Percentiles rank a stretch among this genome's conserved stretches.
Conservation (phyloP, 2,113 vertebrate genomes). For the Taxidea taxus region DNA sequence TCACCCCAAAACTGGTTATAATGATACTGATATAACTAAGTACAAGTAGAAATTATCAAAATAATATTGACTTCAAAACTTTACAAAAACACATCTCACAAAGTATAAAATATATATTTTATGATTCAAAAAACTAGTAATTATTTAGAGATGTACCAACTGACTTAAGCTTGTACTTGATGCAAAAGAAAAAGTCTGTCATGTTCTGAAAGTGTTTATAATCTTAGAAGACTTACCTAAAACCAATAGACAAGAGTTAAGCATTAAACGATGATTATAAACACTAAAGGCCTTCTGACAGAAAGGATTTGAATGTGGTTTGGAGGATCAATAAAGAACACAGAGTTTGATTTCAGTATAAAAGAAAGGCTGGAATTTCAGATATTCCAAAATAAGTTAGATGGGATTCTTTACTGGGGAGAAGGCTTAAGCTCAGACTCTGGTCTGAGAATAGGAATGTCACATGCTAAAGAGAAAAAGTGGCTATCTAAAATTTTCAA, state of each 20-base stretch:
- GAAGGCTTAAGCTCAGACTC: neutral
- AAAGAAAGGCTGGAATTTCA: neutral
- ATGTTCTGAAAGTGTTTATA: neutral
- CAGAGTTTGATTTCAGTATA: neutral
- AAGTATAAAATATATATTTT: neutral
- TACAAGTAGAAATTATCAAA: neutral
- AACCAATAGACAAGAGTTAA: neutral
- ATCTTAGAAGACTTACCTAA: neutral
- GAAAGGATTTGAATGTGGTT: neutral
- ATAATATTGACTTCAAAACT: neutral
- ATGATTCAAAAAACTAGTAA: neutral
- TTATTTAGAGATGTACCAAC: neutral
- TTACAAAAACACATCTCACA: neutral
- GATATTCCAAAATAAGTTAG: neutral
- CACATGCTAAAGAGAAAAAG: neutral
- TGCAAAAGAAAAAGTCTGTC: neutral
- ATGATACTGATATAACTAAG: neutral
- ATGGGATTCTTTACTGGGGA: neutral
- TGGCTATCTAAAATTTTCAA: neutral
- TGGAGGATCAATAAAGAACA: neutral
- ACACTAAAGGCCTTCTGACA: neutral
- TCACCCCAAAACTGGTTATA: neutral
- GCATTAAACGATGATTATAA: neutral
- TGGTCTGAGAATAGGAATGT: neutral
- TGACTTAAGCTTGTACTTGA: neutral